Evolutionary conservation across 2,888 invertebrate species (phyloP), one percentile per base, ranked within the genome.

Genomic region (Stenoptilia bipunctidactyla): DNA sequence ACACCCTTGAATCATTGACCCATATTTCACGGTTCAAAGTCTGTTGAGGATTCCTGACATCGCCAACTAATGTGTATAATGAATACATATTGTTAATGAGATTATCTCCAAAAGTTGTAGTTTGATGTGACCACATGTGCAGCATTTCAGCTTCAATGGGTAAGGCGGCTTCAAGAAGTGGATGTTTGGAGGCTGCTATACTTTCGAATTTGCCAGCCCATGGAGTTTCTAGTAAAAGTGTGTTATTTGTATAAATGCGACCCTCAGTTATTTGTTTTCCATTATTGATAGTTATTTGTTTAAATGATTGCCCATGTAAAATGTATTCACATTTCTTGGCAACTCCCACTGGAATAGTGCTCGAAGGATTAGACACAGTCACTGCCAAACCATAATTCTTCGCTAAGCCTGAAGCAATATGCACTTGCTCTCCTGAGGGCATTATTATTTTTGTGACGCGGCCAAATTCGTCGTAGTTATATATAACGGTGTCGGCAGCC

Each of bases 111-210:
- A 92, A 89, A 2, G 88, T 89, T 36, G 92, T 89, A 2, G 88
- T 88, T 74, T 94, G 93, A 57, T 92, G 91, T 20, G 93, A 93
- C 92, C 94, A 93, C 87, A 94, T 92, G 33, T 94, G 93, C 38
- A 94, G 74, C 92, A 94, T 93, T 84, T 94, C 93, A 3, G 94
- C 94, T 80, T 94, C 94, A 0, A 94, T 92, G 1, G 94, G 94
- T 47, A 94, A 66, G 0, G 92, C 91, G 0, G 93, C 91, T 82
- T 94, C 93, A 39, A 94, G 67, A 10, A 94, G 68, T 0, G 94
- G 94, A 71, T 94, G 94, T 38, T 92, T 88, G 0, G 92, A 91
- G 27, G 90, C 89, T 0, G 94, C 93, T 1, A 92, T 89, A 40
- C 92, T 91, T 57, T 91, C 87, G 36, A 92, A 87, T 49, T 88